Evolutionary conservation across 1,140 invertebrate species (phyloP).

Genomic region (Marisa cornuarietis): DNA sequence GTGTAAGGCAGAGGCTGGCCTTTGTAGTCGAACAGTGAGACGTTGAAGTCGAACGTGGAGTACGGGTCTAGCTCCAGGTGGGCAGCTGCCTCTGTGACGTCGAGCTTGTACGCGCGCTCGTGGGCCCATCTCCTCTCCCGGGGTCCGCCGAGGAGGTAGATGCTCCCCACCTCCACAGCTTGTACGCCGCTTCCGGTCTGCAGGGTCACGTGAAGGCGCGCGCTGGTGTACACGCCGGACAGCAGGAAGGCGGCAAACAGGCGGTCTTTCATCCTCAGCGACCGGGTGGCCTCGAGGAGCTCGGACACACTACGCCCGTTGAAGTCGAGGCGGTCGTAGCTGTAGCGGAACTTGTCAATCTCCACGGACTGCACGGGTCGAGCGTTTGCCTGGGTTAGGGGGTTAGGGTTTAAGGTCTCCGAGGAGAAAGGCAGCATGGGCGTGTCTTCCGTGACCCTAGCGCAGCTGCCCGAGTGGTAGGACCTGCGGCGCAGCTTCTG

Average conservation of each 20-base stretch:
- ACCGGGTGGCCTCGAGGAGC: neutral
- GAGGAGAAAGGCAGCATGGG: conserved; percentile 27
- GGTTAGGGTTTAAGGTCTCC: conserved; percentile 13
- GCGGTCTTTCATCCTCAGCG: conserved; percentile 1
- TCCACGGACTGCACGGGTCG: conserved; percentile 13
- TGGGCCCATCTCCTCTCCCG: conserved; percentile 24
- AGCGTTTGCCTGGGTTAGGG: neutral
- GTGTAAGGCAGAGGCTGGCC: neutral
- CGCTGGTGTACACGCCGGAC: conserved; percentile 7
- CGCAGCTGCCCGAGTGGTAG: conserved; percentile 19
- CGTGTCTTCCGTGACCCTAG: neutral
- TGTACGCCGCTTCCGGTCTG: neutral
- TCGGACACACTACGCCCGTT: conserved; percentile 9
- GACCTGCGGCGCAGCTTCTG: conserved; percentile 17
- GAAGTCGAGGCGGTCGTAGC: conserved; percentile 24
- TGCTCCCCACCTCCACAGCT: conserved; percentile 10
- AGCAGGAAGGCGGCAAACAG: conserved; percentile 20
- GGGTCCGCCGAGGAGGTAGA: conserved; percentile 18
- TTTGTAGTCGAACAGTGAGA: conserved; percentile 6
- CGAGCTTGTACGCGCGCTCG: conserved; percentile 17
- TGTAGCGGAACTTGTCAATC: conserved; percentile 16
- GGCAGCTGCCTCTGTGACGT: conserved; percentile 12
- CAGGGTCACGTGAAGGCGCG: conserved; percentile 2
- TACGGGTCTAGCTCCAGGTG: conserved; percentile 1
- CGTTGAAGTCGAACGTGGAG: conserved; percentile 2